Evolutionary conservation across 2,797 vertebrate species (phyloP), one percentile per base, ranked within the genome.

Genomic region (Parauchenoglanis punctatus): DNA sequence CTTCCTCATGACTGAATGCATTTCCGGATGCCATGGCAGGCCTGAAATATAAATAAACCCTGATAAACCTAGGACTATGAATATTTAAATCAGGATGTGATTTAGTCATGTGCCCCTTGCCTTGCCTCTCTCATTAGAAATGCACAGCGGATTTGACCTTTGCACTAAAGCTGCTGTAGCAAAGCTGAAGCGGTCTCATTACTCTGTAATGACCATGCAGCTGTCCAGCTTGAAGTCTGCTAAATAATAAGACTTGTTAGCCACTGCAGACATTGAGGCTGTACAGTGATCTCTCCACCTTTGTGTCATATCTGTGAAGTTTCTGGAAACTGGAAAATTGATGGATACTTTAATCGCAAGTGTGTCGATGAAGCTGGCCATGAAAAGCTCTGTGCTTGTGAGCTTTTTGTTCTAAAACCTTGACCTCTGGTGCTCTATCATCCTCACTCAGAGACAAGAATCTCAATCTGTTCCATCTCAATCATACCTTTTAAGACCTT

Each of bases 111-210:
- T 28, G 2, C 81, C 44, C 46, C 25, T 81, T 49, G 59, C 46
- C 25, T 81, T 49, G 44, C 61, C 25, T 28, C 44, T 31, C 44
- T 65, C 40, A 49, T 65, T 28, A 40, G 20, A 44, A 63, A 61
- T 63, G 31, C 58, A 63, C 35, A 63, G 78, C n/a, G 12, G 46
- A 81, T 7, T 61, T 52, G 44, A 82, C 81, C 61, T 82, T 82
- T 28, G 61, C 44, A 5, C 59, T 49, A 20, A 82, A 67, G 61
- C 44, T 28, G 44, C 59, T 46, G 59, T 46, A 20, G 58, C 20
- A 20, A 82, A 65, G 80, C 59, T 65, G 35, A 18, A 65, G 11
- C 7, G 5, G 20, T 67, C 59, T 82, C 25, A 67, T 52, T 52
- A 67, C 17, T 6, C 0, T 44, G 0, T 61, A 81, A 61, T 80